Conservation (phyloP, 2,888 invertebrate species). For the Oscheius onirici region DNA sequence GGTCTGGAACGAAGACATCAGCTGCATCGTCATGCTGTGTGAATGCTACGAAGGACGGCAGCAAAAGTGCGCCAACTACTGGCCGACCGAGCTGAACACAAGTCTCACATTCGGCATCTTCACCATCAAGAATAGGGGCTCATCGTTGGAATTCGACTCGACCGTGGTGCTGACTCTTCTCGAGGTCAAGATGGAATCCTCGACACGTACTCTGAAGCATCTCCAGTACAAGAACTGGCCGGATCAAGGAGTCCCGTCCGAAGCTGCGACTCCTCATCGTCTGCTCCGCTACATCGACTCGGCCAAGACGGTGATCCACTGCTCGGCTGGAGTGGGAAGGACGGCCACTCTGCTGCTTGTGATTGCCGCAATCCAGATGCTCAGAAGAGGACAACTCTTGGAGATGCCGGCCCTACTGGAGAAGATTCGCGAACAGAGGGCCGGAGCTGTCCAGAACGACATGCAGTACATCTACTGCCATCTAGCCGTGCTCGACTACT, state of each 20-base stretch:
- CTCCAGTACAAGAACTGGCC: constrained; percentile 42
- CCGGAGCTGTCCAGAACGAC: constrained; percentile 44
- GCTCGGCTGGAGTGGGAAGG: neutral
- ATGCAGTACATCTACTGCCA: constrained; percentile 57
- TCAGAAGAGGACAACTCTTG: constrained; percentile 22
- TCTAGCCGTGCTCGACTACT: constrained; percentile 50
- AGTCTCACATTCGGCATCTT: constrained; percentile 30
- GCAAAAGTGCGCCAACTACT: constrained; percentile 42
- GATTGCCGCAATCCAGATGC: neutral
- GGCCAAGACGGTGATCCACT: neutral
- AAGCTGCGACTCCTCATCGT: constrained; percentile 28
- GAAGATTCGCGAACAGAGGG: constrained; percentile 43
- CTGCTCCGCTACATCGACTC: constrained; percentile 20
- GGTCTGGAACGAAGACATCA: constrained; percentile 44
- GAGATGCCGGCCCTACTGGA: constrained; percentile 33
- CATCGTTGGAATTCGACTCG: neutral
- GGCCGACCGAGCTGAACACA: constrained; percentile 36
- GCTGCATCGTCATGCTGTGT: constrained; percentile 45
- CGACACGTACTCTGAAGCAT: constrained; percentile 28
- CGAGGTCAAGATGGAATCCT: constrained; percentile 5
- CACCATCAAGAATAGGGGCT: constrained; percentile 1
- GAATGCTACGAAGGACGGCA: constrained; percentile 43
- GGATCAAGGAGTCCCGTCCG: constrained; percentile 42
- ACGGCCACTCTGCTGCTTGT: neutral
- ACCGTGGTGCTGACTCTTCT: constrained; percentile 5